Percentiles rank a stretch among this genome's conserved stretches.
Evolutionary conservation across 2,888 invertebrate genomes (phyloP).

Genomic region (Meiosimyza decipiens): DNA sequence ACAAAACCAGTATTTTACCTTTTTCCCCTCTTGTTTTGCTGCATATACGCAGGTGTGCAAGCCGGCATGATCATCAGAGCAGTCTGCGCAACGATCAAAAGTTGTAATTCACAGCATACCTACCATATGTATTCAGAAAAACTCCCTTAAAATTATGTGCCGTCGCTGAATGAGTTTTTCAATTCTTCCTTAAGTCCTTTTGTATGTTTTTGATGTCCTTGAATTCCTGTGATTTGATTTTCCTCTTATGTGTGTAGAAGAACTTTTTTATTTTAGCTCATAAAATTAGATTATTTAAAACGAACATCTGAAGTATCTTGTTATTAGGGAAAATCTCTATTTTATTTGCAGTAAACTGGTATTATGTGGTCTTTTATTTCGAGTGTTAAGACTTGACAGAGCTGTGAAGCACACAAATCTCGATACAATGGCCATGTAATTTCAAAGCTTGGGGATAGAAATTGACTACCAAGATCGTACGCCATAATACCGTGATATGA

Average conservation of each 20-base stretch:
- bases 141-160: not conserved
- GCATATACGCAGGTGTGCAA: conserved; percentile 8
- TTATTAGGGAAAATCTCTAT: no score
- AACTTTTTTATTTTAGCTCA: not conserved
- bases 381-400: no score
- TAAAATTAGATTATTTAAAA: no score
- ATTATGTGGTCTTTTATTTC: no score
- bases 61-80: conserved; percentile 1
- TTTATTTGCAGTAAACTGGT: no score
- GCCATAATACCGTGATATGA: no score
- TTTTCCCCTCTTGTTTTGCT: not conserved
- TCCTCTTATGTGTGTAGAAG: not conserved
- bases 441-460: no score
- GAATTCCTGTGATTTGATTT: not conserved
- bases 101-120: not conserved
- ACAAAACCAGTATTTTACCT: not conserved
- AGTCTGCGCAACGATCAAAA: not conserved
- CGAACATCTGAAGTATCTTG: no score
- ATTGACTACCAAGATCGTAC: no score
- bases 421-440: no score
- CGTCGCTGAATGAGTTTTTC: not conserved
- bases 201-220: not conserved
- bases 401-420: no score
- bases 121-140: not conserved
- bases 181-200: not conserved